Evolutionary conservation across 1,140 invertebrate species (phyloP).

Genomic region (Neelides sp.): DNA sequence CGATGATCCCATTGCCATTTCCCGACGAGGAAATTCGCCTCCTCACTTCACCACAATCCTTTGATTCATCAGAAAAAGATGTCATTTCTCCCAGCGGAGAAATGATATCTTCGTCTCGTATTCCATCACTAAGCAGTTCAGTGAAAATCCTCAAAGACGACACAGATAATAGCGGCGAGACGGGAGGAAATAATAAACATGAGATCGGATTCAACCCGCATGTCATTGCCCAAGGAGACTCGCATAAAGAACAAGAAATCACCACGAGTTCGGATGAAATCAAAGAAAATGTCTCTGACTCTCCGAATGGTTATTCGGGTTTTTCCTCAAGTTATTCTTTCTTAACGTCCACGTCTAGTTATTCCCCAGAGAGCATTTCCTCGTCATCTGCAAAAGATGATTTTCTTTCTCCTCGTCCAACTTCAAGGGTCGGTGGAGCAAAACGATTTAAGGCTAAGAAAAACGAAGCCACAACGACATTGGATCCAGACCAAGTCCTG

Average conservation of each 20-base stretch:
- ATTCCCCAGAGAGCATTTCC: no score
- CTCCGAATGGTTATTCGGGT: constrained; percentile 7
- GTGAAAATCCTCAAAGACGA: not conserved
- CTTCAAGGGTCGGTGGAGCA: not conserved
- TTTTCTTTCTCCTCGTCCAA: not conserved
- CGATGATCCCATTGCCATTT: not conserved
- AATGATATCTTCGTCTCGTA: no score
- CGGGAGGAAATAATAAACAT: no score
- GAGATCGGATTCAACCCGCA: no score
- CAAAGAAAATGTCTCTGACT: no score
- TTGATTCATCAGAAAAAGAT: not conserved
- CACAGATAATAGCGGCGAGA: no score
- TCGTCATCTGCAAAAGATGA: not conserved
- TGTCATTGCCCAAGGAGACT: no score
- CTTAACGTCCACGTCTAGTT: no score
- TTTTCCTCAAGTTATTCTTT: constrained; percentile 11
- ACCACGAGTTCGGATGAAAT: no score
- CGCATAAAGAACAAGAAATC: no score
- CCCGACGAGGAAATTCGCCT: not conserved
- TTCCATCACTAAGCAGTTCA: no score
- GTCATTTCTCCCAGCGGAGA: no score
- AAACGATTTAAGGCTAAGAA: not conserved
- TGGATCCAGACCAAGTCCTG: constrained; percentile 6
- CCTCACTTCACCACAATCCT: not conserved
- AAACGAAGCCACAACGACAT: not conserved